Percentiles rank a stretch among this genome's conserved stretches.
These are phyloP conservation scores for Macrobrachium nipponense DNA, from an alignment of 1,140 invertebrate genomes.

Conservation along the genomic window DNA sequence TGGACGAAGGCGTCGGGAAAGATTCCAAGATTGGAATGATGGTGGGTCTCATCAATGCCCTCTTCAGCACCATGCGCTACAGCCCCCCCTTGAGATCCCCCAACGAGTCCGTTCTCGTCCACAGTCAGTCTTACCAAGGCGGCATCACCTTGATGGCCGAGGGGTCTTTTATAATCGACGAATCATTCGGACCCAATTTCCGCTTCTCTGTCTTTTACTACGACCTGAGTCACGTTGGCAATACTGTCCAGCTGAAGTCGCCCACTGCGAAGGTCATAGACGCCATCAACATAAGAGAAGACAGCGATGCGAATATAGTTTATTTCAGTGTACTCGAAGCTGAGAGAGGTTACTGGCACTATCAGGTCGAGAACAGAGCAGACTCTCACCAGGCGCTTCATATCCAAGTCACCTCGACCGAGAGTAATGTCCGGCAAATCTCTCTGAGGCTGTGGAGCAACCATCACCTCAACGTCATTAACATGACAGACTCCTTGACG, in stretches of 20 bases:
- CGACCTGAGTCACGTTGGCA: constrained; percentile 57
- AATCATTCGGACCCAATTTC: constrained; percentile 59
- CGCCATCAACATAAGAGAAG: constrained; percentile 39
- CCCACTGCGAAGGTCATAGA: constrained; percentile 46
- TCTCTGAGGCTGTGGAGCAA: constrained; percentile 48
- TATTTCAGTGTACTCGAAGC: constrained; percentile 45
- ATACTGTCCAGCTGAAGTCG: constrained; percentile 53
- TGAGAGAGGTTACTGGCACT: constrained; percentile 58
- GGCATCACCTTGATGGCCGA: constrained; percentile 56
- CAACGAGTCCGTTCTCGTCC: constrained; percentile 29
- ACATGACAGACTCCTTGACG: constrained; percentile 35
- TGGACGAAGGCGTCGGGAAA: constrained; percentile 71
- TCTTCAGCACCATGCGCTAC: constrained; percentile 25
- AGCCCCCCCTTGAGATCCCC: constrained; percentile 20
- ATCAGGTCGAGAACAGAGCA: constrained; percentile 54
- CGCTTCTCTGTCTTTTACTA: constrained; percentile 64
- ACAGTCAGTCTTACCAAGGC: constrained; percentile 32
- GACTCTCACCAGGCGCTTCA: constrained; percentile 51
- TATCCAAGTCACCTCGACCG: constrained; percentile 38
- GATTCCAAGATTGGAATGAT: constrained; percentile 71
- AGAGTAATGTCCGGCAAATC: constrained; percentile 39
- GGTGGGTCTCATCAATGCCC: constrained; percentile 64
- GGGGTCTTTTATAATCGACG: constrained; percentile 62
- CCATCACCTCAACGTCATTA: constrained; percentile 16
- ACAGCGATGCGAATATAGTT: constrained; percentile 56